Evolutionary conservation across 37 sponge, comb jelly and placozoan genomes (phyloP).

Genomic region (Ianthella basta): DNA sequence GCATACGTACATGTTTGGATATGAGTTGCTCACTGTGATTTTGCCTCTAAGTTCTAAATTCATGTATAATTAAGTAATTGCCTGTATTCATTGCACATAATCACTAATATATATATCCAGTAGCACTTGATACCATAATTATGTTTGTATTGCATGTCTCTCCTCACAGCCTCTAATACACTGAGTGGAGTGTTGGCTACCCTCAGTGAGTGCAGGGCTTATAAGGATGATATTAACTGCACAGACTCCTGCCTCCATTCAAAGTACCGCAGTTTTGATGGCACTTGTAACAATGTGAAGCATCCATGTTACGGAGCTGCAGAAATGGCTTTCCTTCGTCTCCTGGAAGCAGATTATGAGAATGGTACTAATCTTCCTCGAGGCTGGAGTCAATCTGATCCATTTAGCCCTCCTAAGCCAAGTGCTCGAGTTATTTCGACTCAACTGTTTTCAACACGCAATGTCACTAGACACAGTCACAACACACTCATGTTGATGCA

Average conservation of each 20-base stretch:
- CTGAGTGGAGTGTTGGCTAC: conserved; percentile 41
- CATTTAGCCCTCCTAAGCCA: conserved; percentile 33
- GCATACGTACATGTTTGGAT: too few species aligned
- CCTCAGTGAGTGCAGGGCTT: conserved; percentile 55
- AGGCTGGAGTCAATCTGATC: conserved; percentile 63
- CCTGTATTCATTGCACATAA: too few species aligned
- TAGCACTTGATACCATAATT: too few species aligned
- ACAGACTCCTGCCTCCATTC: conserved; percentile 56
- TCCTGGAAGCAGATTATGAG: conserved; percentile 74
- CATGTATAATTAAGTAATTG: too few species aligned
- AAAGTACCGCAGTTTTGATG: conserved; percentile 70
- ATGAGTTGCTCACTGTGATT: too few species aligned
- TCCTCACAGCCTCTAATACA: background rate
- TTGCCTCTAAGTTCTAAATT: too few species aligned
- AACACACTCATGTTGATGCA: conserved; percentile 83
- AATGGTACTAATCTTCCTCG: conserved; percentile 65
- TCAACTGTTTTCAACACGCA: conserved; percentile 14
- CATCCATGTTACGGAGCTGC: conserved; percentile 57
- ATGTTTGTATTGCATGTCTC: too few species aligned
- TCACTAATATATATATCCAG: too few species aligned
- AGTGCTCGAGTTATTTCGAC: conserved; percentile 64
- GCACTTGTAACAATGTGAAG: conserved; percentile 88
- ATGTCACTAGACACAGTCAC: conserved; percentile 19
- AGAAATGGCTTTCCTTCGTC: conserved; percentile 47
- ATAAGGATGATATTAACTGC: conserved; percentile 31